Evolutionary conservation across 2,888 invertebrate species (phyloP).

Genomic region (Lapara coniferarum): DNA sequence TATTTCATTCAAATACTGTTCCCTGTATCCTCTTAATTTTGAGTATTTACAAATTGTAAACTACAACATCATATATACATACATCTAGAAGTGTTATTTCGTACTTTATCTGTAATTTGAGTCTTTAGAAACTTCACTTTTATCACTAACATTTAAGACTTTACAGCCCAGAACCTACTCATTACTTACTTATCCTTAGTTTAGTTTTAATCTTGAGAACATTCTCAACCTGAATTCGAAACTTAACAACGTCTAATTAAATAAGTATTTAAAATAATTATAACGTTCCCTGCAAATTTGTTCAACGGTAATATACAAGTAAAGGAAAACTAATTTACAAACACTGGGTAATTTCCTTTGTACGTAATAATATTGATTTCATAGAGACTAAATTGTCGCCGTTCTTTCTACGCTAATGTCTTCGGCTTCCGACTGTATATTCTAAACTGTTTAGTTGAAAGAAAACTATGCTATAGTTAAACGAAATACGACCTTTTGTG

Average conservation of each 20-base stretch:
- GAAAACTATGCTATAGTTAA: not conserved
- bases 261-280: slow-evolving; percentile 25
- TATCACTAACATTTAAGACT: too few relatives aligned
- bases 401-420: slow-evolving; percentile 6
- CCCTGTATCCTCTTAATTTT: too few relatives aligned
- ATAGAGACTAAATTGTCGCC: not conserved
- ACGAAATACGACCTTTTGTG: not conserved
- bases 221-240: not conserved
- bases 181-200: not conserved
- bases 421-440: slow-evolving; percentile 10
- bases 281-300: slow-evolving; percentile 8
- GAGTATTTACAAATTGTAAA: too few relatives aligned
- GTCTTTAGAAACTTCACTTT: too few relatives aligned
- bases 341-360: slow-evolving; percentile 4
- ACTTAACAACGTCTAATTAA: not conserved
- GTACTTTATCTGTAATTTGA: too few relatives aligned
- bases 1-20: too few relatives aligned
- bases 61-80: too few relatives aligned
- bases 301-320: not conserved
- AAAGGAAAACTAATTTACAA: slow-evolving; percentile 9
- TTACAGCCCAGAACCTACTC: too few relatives aligned
- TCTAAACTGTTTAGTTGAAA: not conserved
- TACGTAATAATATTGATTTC: slow-evolving; percentile 20
- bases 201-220: not conserved
- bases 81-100: too few relatives aligned